Evolutionary conservation across 2,113 vertebrate species (phyloP), one percentile per base, ranked within the genome.

Genomic region (Mormyrus lacerda): DNA sequence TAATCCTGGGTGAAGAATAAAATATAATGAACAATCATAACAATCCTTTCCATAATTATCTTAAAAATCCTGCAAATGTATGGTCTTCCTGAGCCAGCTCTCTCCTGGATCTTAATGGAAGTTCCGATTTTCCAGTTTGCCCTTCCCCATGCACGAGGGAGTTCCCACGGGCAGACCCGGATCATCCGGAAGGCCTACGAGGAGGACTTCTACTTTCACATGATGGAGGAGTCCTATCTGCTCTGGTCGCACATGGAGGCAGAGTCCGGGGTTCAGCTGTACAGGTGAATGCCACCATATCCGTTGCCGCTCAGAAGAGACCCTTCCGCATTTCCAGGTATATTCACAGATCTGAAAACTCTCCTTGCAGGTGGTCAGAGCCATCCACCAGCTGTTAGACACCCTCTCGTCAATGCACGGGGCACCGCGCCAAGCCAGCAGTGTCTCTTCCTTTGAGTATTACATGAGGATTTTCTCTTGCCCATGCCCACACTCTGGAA

Each of bases 141-240:
- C 50, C 93, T 99, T 90, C 98, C 97, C 0, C 98, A 99, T 91
- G 96, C 96, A 0, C 93, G 98, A 87, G 98, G 98, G 79, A 99
- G 98, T 92, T 99, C 98, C 0, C 97, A 99, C 0, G 98, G 98
- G 86, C 97, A 97, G 94, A 98, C 96, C 53, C 95, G 98, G 85
- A 96, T 99, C 90, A 97, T 97, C 90, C 96, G 98, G 89, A 97
- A 94, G 83, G 94, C 96, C 47, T 99, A 99, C 2, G 1, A 92
- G 0, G 89, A 96, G 61, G 90, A 94, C 3, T 94, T 93, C 90
- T 99, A 99, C 1, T 89, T 92, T 35, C 65, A 86, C 89, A 98
- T 99, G 97, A 97, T 98, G 97, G 91, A 95, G 0, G 97, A 99
- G 15, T 90, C 95, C 93, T 99, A 97, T 87, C 69, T 53, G 89